Percentiles rank a stretch among this genome's conserved stretches.
Evolutionary conservation across 2,797 vertebrate species (phyloP).

Genomic region (Columba guinea): DNA sequence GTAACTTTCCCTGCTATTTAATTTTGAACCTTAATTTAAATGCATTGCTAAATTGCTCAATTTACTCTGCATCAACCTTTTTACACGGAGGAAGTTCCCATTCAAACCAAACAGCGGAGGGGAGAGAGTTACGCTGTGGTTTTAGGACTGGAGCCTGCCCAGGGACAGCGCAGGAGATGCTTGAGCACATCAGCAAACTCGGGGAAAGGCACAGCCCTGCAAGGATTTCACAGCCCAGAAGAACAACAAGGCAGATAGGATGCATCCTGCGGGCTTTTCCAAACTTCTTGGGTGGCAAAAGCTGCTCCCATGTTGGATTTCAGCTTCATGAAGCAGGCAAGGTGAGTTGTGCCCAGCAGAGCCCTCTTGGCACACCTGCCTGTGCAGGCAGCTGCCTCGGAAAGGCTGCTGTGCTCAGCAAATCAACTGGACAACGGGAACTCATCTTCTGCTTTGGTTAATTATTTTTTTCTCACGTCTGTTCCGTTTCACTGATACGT

Average conservation of each 20-base stretch:
- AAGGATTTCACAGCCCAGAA: neutral
- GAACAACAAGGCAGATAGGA: neutral
- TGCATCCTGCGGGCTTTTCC: neutral
- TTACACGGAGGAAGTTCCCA: neutral
- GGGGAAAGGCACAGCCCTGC: neutral
- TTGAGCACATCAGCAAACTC: rapidly evolving
- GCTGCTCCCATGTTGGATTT: neutral
- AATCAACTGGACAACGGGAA: neutral
- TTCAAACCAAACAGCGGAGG: neutral
- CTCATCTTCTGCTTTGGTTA: neutral
- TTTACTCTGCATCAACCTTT: neutral
- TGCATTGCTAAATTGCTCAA: neutral
- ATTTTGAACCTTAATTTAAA: neutral
- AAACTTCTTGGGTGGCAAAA: conserved; percentile 25
- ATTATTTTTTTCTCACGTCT: conserved; percentile 28
- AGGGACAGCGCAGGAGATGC: neutral
- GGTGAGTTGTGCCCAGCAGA: neutral
- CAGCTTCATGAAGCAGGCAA: neutral
- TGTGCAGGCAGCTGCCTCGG: neutral
- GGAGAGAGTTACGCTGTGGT: neutral
- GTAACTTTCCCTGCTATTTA: neutral
- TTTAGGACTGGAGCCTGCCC: neutral
- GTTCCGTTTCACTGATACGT: neutral
- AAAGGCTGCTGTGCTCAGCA: neutral
- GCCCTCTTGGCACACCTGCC: neutral